Base-by-base conservation (phyloP, 2,113 vertebrate species). In the Monarcha castaneiventris region DNA sequence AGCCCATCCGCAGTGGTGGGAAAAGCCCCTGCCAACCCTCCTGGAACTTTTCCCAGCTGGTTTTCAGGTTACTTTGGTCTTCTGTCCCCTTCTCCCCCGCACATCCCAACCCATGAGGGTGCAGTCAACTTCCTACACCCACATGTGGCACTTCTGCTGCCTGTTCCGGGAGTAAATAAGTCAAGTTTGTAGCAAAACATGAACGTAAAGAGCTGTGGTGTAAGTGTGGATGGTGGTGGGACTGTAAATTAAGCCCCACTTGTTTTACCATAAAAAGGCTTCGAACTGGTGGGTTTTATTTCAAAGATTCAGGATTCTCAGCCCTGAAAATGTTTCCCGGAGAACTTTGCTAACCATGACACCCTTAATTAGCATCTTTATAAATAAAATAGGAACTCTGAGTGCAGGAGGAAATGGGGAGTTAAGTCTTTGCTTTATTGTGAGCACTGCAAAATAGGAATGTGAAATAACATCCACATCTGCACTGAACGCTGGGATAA, bases 341-440 rank as follows among this genome's bases (percentile, higher is more conserved):
- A 76, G 44, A 76, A 18, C 22, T 33, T 37, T 43, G 21, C 55
- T 59, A 68, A 41, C 37, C 8, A 8, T 48, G 66, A 37, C 68
- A 41, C 51, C 68, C 27, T 30, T 54, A 80, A 94, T 81, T 69
- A 90, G 27, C 26, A 66, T 71, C 48, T 93, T 89, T 90, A n/a
- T 86, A 69, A 91, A 88, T 66, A 62, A 92, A 76, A 68, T 9
- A 33, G 59, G 33, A 92, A 12, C 37, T 80, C 4, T 26, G 77
- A 46, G 25, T 49, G 9, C 11, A 58, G 39, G 43, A 95, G 55
- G 48, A 89, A 77, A 51, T 3, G 29, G 20, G 13, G 46, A 75
- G n/a, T 68, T 79, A 63, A 59, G 86, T 39, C 56, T 79, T 93
- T 76, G 29, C 37, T 87, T 27, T 59, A 14, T 51, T 23, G 16